These are phyloP conservation scores for Gavialis gangeticus DNA, from an alignment of 2,113 vertebrate genomes.

Conservation along the genomic window DNA sequence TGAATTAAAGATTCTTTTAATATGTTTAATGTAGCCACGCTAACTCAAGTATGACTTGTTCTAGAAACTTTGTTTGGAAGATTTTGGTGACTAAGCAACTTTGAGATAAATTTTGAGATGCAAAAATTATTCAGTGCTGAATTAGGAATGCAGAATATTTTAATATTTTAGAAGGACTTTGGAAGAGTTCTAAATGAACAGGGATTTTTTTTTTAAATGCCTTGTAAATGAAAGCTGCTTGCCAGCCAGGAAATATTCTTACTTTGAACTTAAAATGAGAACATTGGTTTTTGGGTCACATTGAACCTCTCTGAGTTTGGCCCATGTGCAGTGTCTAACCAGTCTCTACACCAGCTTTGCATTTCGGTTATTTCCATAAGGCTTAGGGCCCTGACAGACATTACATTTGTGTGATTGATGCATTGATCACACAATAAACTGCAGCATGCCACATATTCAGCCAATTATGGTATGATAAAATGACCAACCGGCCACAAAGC, in stretches of 20 bases:
- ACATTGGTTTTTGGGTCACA: neutral
- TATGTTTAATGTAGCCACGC: neutral
- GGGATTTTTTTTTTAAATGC: neutral
- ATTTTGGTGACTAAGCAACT: neutral
- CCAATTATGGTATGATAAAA: no score
- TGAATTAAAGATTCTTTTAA: neutral
- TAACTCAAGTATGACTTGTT: neutral
- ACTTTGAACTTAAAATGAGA: neutral
- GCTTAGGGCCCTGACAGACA: neutral
- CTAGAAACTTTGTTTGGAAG: neutral
- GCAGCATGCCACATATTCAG: no score
- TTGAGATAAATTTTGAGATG: neutral
- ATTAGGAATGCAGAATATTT: neutral
- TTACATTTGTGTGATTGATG: no score
- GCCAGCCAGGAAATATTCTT: neutral
- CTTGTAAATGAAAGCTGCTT: neutral
- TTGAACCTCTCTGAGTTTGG: neutral
- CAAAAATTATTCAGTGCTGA: neutral
- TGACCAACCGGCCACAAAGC: no score
- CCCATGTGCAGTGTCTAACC: neutral
- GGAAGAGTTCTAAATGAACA: neutral
- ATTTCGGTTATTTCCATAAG: neutral
- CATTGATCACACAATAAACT: no score
- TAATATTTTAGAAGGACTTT: neutral
- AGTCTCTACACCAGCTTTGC: neutral